Percentiles rank a stretch among this genome's conserved stretches.
These are phyloP conservation scores for Lepidurus couesii DNA, from an alignment of 1,140 invertebrate species.

Conservation along the genomic window DNA sequence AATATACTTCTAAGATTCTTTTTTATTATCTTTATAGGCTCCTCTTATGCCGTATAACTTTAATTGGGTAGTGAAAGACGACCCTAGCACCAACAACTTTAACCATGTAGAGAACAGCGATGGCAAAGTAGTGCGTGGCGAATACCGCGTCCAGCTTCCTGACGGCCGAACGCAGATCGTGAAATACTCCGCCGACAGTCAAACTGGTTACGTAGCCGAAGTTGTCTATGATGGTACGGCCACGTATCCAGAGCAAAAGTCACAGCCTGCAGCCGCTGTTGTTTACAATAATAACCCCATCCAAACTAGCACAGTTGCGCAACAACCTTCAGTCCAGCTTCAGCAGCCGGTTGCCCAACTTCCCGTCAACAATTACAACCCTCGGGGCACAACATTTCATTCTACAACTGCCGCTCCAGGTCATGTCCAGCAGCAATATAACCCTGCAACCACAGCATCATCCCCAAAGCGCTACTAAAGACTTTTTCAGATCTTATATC, in stretches of 20 bases:
- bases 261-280: neutral
- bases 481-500: neutral
- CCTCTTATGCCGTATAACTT: constrained; percentile 39
- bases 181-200: constrained; percentile 33
- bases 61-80: constrained; percentile 40
- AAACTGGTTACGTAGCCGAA: constrained; percentile 26
- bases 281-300: neutral
- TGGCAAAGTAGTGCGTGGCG: constrained; percentile 36
- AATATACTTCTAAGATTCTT: neutral
- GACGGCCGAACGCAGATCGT: constrained; percentile 36
- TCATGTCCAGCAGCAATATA: neutral
- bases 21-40: constrained; percentile 36
- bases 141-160: constrained; percentile 35
- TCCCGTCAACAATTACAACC: neutral
- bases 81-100: constrained; percentile 39
- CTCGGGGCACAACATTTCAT: neutral
- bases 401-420: neutral
- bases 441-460: neutral
- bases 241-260: neutral
- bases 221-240: constrained; percentile 31
- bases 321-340: neutral
- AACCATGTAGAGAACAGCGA: constrained; percentile 39
- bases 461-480: neutral
- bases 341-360: too few species aligned
- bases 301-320: neutral